Conservation (phyloP, 2,113 vertebrate genomes). For the Vidua macroura region DNA sequence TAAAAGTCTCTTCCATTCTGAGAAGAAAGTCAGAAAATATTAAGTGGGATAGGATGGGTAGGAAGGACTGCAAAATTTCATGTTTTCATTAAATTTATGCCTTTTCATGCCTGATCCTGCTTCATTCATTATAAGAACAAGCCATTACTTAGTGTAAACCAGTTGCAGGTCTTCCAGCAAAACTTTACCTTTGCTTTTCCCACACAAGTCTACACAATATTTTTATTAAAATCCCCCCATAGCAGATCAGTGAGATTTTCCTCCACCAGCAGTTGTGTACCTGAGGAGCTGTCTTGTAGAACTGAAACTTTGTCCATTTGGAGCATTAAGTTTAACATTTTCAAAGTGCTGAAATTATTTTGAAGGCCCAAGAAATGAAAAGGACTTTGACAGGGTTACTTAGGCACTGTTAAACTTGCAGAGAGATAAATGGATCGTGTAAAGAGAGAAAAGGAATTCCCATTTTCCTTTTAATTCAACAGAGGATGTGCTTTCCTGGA, state of each 20-base stretch:
- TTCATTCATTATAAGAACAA: not conserved
- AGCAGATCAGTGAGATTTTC: not conserved
- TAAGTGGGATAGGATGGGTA: not conserved
- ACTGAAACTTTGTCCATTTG: not conserved
- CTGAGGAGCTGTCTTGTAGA: not conserved
- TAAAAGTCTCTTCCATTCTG: not conserved
- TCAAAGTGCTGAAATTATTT: not conserved
- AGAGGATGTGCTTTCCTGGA: not conserved
- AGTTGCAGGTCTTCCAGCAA: not conserved
- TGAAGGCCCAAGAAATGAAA: not conserved
- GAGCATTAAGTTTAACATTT: not conserved
- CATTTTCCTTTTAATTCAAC: not conserved
- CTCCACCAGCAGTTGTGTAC: not conserved
- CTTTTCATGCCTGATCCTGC: not conserved
- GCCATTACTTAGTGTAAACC: not conserved
- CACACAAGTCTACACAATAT: not conserved
- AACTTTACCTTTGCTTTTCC: not conserved
- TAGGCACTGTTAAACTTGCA: not conserved
- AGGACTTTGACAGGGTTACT: not conserved
- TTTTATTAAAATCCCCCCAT: not conserved
- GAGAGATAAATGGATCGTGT: not conserved
- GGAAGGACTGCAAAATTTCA: not conserved
- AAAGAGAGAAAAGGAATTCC: not conserved
- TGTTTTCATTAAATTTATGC: not conserved
- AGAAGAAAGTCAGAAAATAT: not conserved